Conservation (phyloP, 2,797 vertebrate species). For the Semaprochilodus insignis region DNA sequence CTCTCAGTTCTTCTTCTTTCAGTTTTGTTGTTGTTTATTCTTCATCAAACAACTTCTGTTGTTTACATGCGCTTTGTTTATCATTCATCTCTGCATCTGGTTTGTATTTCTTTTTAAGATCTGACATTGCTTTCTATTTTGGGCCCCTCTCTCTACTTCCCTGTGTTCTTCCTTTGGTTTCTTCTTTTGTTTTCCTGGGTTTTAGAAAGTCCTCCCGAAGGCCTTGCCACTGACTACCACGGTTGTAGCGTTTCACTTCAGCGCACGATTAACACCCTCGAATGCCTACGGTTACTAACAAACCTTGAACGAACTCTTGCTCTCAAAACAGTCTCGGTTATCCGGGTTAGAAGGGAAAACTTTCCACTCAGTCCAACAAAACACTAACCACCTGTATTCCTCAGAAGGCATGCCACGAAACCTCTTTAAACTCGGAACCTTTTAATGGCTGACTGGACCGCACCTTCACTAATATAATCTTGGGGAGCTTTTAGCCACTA, state of each 20-base stretch:
- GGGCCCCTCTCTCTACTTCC: slow-evolving; percentile 63
- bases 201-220: slow-evolving; percentile 71
- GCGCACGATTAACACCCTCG: slow-evolving; percentile 69
- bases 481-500: not conserved
- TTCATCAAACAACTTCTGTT: slow-evolving; percentile 65
- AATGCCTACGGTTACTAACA: slow-evolving; percentile 93
- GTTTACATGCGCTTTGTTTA: slow-evolving; percentile 53
- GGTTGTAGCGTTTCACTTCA: slow-evolving; percentile 65
- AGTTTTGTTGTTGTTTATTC: slow-evolving; percentile 50
- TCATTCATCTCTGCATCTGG: slow-evolving; percentile 42
- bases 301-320: slow-evolving; percentile 52
- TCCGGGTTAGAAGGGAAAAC: slow-evolving; percentile 3
- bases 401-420: slow-evolving; percentile 18
- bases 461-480: slow-evolving; percentile 21
- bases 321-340: not conserved
- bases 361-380: slow-evolving; percentile 2
- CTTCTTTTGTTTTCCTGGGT: slow-evolving; percentile 74
- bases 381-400: slow-evolving; percentile 44
- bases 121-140: slow-evolving; percentile 8
- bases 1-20: slow-evolving; percentile 64
- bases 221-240: slow-evolving; percentile 79
- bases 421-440: not conserved
- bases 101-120: slow-evolving; percentile 35
- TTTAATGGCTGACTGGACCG: slow-evolving; percentile 9
- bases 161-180: too few relatives aligned